Evolutionary conservation across 2,113 vertebrate species (phyloP).

Genomic region (Oryzias curvinotus): DNA sequence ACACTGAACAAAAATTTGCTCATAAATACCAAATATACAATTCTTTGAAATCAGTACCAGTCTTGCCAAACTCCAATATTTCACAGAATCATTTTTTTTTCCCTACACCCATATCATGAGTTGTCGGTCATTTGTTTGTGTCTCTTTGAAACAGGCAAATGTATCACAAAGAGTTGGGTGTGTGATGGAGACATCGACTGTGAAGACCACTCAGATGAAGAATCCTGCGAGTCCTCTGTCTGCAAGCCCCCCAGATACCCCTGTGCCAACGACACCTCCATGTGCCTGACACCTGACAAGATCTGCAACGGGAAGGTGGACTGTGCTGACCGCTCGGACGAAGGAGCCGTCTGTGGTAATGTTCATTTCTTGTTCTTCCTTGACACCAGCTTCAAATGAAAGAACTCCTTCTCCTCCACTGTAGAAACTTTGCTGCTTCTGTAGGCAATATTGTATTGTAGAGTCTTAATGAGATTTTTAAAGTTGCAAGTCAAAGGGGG

Average conservation of each 20-base stretch:
- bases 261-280: slow-evolving; percentile 90
- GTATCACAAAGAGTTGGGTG: slow-evolving; percentile 97
- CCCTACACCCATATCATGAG: too few species aligned
- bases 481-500: not conserved
- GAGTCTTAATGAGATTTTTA: not conserved
- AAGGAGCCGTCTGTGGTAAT: slow-evolving; percentile 95
- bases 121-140: too few species aligned
- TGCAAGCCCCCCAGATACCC: slow-evolving; percentile 96
- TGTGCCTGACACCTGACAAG: slow-evolving; percentile 92
- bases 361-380: not conserved
- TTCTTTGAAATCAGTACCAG: too few species aligned
- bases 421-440: not conserved
- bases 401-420: not conserved
- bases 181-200: slow-evolving; percentile 98
- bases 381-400: too few species aligned
- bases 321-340: slow-evolving; percentile 93
- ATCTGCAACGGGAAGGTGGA: slow-evolving; percentile 94
- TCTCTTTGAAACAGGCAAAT: slow-evolving; percentile 83
- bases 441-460: not conserved
- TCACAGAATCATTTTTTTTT: too few species aligned
- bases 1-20: too few species aligned
- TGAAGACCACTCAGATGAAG: slow-evolving; percentile 96
- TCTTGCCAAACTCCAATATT: too few species aligned
- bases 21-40: too few species aligned
- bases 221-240: slow-evolving; percentile 86